Evolutionary conservation across 2,888 invertebrate genomes (phyloP), one percentile per base, ranked within the genome.

Genomic region (Busseola fusca): DNA sequence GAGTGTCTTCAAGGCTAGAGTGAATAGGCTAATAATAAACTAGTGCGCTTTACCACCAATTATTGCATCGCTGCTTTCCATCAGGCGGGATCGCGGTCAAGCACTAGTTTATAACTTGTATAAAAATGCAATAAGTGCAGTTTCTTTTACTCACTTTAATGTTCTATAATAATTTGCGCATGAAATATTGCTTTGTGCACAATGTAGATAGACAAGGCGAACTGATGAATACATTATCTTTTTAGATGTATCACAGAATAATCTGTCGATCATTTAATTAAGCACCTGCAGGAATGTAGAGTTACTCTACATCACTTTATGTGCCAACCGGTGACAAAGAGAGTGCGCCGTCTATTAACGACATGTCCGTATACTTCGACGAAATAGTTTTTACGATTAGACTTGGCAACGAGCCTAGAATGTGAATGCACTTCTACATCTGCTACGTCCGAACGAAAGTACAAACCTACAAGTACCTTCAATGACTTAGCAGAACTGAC

Each of bases 341-440:
- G 59, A 74, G 79, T 72, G 57, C 58, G 64, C 69, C 62, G 64
- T 73, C 71, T 82, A 81, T 79, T 76, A 82, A 16, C 63, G 57
- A 71, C 69, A 68, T 84, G 83, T 80, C 64, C 70, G 63, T 81
- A 82, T 80, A 84, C 76, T 84, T 83, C 68, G 67, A 66, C 76
- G 75, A 82, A 86, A 86, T 81, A 71, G 82, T 81, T 85, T 83
- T 84, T 84, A 84, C 84, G 76, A 76, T 85, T 84, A 83, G 82
- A 85, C 78, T 89, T 89, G 89, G 89, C 90, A 87, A 18, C 52
- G 63, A 64, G 87, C 88, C 89, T 81, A 88, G 78, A 86, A 85
- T 85, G 78, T 83, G 83, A 79, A 84, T 88, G 87, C 87, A 87
- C 81, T 80, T 82, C 73, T 70, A 81, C 76, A 75, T 80, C 81